A percentile compares a stretch with the other conserved stretches of the same genome.
phyloP scores from a whole-genome alignment of 2,113 vertebrate genomes.

The Hemiscyllium ocellatum region DNA sequence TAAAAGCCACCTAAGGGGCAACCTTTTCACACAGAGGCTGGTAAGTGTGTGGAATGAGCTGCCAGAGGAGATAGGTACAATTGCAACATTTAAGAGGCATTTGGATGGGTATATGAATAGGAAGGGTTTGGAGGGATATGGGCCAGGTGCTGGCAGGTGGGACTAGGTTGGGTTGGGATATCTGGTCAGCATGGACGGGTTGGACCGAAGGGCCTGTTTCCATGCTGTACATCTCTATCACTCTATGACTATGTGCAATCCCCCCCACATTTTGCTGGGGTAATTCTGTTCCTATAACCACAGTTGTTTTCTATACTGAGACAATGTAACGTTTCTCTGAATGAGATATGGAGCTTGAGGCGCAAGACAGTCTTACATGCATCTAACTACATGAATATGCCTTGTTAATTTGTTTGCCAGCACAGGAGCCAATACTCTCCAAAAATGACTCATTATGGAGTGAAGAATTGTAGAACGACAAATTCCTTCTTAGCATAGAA shows the following conservation, averaged over 20 bases:
- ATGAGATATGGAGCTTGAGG: not conserved
- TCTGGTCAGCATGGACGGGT: too few relatives aligned
- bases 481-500: not conserved
- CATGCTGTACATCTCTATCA: too few relatives aligned
- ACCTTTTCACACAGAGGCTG: too few relatives aligned
- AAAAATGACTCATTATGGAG: not conserved
- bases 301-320: not conserved
- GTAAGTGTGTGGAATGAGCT: not conserved
- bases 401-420: not conserved
- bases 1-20: too few relatives aligned
- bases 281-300: not conserved
- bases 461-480: not conserved
- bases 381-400: not conserved
- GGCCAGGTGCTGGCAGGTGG: too few relatives aligned
- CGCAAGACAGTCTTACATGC: not conserved
- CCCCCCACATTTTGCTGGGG: not conserved
- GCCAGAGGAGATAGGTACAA: too few relatives aligned
- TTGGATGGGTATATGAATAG: too few relatives aligned
- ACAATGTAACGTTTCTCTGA: not conserved
- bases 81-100: too few relatives aligned
- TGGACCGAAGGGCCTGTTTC: too few relatives aligned
- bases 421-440: not conserved
- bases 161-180: too few relatives aligned
- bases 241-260: not conserved
- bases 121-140: too few relatives aligned